phyloP scores from a whole-genome alignment of 2,888 invertebrate genomes.

The Lithodes maja region DNA sequence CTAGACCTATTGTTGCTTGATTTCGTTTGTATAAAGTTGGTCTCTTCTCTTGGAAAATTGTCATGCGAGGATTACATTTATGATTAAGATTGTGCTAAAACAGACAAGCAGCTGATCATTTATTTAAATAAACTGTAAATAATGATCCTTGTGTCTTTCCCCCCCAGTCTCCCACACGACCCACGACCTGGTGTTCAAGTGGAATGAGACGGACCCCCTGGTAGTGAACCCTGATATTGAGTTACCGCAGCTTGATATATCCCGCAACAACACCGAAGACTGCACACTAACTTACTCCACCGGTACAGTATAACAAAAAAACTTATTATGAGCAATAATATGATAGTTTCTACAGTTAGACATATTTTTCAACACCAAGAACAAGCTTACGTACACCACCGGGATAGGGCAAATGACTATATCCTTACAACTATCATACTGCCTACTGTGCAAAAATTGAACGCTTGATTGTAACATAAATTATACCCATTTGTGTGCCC shows the following conservation, averaged over 20 bases:
- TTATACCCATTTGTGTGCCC: slow-evolving; percentile 11
- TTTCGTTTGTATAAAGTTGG: no score
- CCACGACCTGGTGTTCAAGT: slow-evolving; percentile 90
- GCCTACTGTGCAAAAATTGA: neutral
- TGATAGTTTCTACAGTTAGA: neutral
- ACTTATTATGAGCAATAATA: no score
- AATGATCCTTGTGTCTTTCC: neutral
- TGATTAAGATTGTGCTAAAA: no score
- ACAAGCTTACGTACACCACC: no score
- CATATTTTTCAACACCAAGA: neutral
- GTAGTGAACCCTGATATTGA: slow-evolving; percentile 92
- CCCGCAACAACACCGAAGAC: slow-evolving; percentile 90
- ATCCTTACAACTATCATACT: neutral
- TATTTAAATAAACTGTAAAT: no score
- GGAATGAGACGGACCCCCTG: slow-evolving; percentile 90
- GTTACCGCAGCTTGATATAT: slow-evolving; percentile 90
- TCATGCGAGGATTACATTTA: no score
- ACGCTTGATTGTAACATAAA: neutral
- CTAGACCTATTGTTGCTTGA: no score
- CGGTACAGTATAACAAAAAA: slow-evolving; percentile 75
- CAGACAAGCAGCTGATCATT: no score
- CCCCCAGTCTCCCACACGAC: slow-evolving; percentile 88
- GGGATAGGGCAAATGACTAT: no score
- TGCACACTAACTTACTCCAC: slow-evolving; percentile 91
- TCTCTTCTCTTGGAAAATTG: no score